A percentile compares a stretch with the other conserved stretches of the same genome.
phyloP scores from a whole-genome alignment of 2,797 vertebrate species.

The Triplophysa bombifrons region DNA sequence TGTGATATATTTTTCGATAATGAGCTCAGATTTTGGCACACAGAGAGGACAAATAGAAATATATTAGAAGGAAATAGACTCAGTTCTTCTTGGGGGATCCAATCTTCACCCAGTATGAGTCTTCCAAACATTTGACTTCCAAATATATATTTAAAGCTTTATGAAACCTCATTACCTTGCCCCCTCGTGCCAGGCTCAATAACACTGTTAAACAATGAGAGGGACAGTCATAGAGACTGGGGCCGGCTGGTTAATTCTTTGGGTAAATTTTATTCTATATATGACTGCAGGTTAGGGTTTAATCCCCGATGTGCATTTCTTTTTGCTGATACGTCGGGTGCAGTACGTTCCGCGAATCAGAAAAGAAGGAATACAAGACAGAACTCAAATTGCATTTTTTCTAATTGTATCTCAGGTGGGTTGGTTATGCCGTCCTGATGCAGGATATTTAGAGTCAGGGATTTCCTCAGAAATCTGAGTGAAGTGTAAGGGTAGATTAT shows the following conservation, averaged over 20 bases:
- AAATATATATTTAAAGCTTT: conserved; percentile 34
- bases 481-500: conserved; percentile 36
- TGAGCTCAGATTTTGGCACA: background rate
- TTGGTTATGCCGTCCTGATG: conserved; percentile 31
- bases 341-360: conserved; percentile 1
- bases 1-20: background rate
- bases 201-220: conserved; percentile 44
- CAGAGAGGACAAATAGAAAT: background rate
- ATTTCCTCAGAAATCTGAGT: conserved; percentile 27
- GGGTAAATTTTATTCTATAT: conserved; percentile 33
- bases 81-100: conserved; percentile 19
- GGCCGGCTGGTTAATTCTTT: conserved; percentile 6
- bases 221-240: conserved; percentile 5
- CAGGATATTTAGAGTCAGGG: conserved; percentile 22
- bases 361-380: conserved; percentile 5
- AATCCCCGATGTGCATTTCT: conserved; percentile 28
- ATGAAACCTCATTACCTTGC: conserved; percentile 26
- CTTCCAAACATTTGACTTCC: conserved; percentile 37
- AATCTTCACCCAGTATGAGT: conserved; percentile 29
- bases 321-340: background rate
- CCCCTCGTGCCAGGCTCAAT: conserved; percentile 29
- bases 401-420: conserved; percentile 1
- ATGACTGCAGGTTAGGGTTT: conserved; percentile 10
- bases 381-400: conserved; percentile 27
- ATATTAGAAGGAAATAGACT: conserved; percentile 46